A percentile compares a stretch with the other conserved stretches of the same genome.
phyloP scores from a whole-genome alignment of 2,113 vertebrate genomes.

The Vidua macroura region DNA sequence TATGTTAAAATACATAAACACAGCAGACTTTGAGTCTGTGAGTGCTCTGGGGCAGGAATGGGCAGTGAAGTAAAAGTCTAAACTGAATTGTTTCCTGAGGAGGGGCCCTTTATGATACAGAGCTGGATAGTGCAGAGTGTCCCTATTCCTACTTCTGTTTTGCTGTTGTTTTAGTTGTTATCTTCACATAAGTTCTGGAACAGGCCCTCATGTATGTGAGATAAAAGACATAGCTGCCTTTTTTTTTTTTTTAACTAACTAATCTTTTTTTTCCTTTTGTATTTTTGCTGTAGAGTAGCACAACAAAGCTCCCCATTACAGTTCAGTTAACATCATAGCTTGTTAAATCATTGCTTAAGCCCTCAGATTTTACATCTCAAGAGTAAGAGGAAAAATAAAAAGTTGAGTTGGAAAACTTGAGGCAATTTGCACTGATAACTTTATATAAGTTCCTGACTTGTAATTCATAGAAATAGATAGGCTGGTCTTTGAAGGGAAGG shows the following conservation, averaged over 20 bases:
- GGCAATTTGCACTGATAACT: not conserved
- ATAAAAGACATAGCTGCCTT: not conserved
- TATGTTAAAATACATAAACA: not conserved
- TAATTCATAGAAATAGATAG: not conserved
- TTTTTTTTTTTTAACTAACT: too few species aligned
- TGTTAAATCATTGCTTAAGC: not conserved
- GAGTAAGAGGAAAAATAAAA: not conserved
- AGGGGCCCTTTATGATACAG: not conserved
- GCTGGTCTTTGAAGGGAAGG: not conserved
- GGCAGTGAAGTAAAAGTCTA: not conserved
- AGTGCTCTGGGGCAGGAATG: not conserved
- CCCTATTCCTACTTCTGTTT: not conserved
- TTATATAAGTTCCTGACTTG: not conserved
- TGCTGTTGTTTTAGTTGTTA: not conserved
- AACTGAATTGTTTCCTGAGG: not conserved
- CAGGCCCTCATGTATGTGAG: not conserved
- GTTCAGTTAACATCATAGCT: not conserved
- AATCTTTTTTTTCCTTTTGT: not conserved
- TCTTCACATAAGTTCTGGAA: not conserved
- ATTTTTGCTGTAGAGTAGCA: not conserved
- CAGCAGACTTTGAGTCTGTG: not conserved
- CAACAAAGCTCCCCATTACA: rapidly evolving
- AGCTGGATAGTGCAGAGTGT: not conserved
- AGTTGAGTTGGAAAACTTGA: not conserved
- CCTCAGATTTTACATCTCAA: not conserved